Evolutionary conservation across 2,888 invertebrate genomes (phyloP).

Genomic region (Luperina testacea): DNA sequence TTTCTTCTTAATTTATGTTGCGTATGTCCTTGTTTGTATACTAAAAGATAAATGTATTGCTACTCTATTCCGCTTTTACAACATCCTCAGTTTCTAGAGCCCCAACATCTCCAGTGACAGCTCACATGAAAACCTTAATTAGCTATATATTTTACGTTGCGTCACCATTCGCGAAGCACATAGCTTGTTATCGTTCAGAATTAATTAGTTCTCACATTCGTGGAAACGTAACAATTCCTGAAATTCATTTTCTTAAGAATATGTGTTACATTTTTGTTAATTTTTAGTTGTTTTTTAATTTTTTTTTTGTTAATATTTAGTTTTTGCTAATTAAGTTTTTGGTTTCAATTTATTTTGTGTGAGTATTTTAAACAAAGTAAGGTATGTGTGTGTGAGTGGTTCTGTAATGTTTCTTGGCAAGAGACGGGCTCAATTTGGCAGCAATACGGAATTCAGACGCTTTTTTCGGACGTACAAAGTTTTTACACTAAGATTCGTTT

Average conservation of each 20-base stretch:
- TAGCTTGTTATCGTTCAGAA: slow-evolving; percentile 41
- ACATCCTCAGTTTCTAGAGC: slow-evolving; percentile 7
- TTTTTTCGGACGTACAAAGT: not conserved
- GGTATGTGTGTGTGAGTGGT: not conserved
- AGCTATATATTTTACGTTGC: slow-evolving; percentile 41
- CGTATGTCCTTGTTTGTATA: not conserved
- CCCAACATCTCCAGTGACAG: slow-evolving; percentile 30
- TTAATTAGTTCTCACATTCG: slow-evolving; percentile 49
- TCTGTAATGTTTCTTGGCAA: not conserved
- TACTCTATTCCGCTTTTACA: not conserved
- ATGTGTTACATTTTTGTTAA: not conserved
- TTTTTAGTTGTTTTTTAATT: too few species aligned
- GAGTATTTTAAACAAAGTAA: not conserved
- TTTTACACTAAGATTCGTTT: too few species aligned
- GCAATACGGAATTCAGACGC: not conserved
- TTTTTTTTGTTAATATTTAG: not conserved
- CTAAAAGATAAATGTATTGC: too few species aligned
- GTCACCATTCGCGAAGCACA: slow-evolving; percentile 13
- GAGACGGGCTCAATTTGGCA: slow-evolving; percentile 8
- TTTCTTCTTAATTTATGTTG: not conserved
- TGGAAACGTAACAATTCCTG: not conserved
- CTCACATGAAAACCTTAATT: slow-evolving; percentile 45
- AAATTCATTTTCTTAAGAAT: not conserved
- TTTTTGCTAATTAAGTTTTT: not conserved
- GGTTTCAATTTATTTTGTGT: not conserved